Base-by-base conservation (phyloP, 2,888 invertebrate species). In the Tetramorium bicarinatum region DNA sequence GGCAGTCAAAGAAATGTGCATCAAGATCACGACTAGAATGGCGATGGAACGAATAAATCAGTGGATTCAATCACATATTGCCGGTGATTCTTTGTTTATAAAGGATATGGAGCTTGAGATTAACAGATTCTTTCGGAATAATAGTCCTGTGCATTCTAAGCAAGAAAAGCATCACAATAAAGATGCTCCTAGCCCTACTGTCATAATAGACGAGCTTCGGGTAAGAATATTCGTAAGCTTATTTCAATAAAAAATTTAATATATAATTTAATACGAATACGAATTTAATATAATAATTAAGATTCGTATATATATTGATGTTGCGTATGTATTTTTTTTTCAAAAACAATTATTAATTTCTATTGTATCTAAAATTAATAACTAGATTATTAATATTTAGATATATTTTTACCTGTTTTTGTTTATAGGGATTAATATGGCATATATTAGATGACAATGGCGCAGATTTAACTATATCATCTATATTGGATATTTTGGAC, bases 11-110 rank as follows among this genome's bases (percentile, higher is more conserved):
- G 93, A 95, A 41, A 95, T 96, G 61, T 96, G 96, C 86, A 91
- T 94, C 0, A 93, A 95, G 34, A 95, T 96, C 44, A 95, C 96
- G 1, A 93, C 93, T 0, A 95, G 95, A 86, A 95, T 95, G 90
- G 96, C 96, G 8, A 91, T 92, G 56, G 95, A 95, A 21, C 95
- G 96, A 72, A 95, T 96, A 34, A 93, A 95, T 62, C 95, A 96
- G 47, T 97, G 97, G 97, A 94, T 96, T 1, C 93, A 95, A 29
- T 94, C 95, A 0, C 96, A 96, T 54, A 89, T 93, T 34, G 88
- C 91, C 15, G 92, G 92, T 18, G 88, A 87, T 29, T 90, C 92
- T 0, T 84, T 93, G 13, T 94, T 93, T 61, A 86, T 91, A 0
- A 94, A 94, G 82, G 93, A 94, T 62, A 93, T 94, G 88, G 90